Conservation (phyloP, 2,113 vertebrate species). For the Tympanuchus pallidicinctus region DNA sequence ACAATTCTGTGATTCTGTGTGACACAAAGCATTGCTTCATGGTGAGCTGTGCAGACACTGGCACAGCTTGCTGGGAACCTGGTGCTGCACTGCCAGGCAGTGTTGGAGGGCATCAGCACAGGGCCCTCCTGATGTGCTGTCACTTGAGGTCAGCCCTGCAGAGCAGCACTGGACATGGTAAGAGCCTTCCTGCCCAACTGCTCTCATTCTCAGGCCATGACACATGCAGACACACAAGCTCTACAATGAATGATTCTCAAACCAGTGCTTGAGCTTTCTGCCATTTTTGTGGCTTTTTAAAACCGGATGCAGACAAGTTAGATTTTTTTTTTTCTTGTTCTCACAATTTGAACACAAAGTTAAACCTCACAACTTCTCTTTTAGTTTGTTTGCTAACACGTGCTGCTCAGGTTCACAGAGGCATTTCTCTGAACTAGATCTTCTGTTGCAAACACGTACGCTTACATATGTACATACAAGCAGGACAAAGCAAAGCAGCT, state of each 20-base stretch:
- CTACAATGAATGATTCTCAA: background rate
- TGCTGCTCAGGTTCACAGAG: background rate
- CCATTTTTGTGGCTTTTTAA: rapidly evolving
- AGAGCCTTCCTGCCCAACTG: background rate
- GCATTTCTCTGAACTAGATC: background rate
- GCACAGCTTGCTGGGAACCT: background rate
- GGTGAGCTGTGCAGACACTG: background rate
- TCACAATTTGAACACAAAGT: background rate
- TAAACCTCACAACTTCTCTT: background rate
- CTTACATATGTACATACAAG: rapidly evolving
- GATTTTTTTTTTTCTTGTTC: background rate
- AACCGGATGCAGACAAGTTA: background rate
- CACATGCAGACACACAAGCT: background rate
- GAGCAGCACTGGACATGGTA: background rate
- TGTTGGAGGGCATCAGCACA: background rate
- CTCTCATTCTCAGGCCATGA: background rate
- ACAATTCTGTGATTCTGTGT: too few species aligned
- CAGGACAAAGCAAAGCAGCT: rapidly evolving
- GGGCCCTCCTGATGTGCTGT: background rate
- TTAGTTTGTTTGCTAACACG: too few species aligned
- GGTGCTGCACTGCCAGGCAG: background rate
- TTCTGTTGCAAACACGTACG: rapidly evolving
- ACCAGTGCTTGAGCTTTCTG: background rate
- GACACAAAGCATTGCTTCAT: background rate
- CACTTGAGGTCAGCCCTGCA: background rate